Percentiles rank a stretch among this genome's conserved stretches.
Evolutionary conservation across 2,113 vertebrate genomes (phyloP).

Genomic region (Malurus cyaneus): DNA sequence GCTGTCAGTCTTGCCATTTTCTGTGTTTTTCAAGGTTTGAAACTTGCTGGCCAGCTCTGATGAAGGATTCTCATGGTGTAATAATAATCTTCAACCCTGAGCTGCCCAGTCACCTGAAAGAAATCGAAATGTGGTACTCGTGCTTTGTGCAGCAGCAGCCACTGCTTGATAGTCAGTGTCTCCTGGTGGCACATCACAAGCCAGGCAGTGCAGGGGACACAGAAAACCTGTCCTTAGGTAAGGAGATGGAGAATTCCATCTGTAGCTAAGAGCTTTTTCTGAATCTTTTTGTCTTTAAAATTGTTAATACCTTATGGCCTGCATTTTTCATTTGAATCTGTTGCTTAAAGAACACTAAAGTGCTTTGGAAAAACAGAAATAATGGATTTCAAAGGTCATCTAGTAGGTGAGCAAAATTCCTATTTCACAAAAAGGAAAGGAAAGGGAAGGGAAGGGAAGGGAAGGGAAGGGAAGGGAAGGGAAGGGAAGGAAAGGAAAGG

Average conservation of each 20-base stretch:
- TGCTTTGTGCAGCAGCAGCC: slow-evolving; percentile 88
- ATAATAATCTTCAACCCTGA: slow-evolving; percentile 91
- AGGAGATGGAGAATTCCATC: slow-evolving; percentile 18
- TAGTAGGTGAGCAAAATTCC: not conserved
- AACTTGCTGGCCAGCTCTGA: slow-evolving; percentile 93
- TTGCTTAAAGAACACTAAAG: not conserved
- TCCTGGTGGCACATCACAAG: slow-evolving; percentile 94
- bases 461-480: not conserved
- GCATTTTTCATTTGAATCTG: not conserved
- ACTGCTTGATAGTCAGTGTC: slow-evolving; percentile 85
- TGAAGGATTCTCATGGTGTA: slow-evolving; percentile 90
- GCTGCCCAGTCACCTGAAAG: slow-evolving; percentile 87
- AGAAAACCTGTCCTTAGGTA: slow-evolving; percentile 81
- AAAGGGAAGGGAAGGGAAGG: not conserved
- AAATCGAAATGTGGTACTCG: slow-evolving; percentile 88
- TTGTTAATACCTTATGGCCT: not conserved
- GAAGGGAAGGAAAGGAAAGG: no score
- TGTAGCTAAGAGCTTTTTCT: not conserved
- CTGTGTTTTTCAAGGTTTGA: slow-evolving; percentile 82
- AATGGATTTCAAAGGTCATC: not conserved
- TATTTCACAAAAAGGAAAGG: not conserved
- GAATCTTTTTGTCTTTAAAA: not conserved
- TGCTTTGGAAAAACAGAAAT: not conserved
- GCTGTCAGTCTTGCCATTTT: not conserved
- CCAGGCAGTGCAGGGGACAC: slow-evolving; percentile 77